phyloP scores from a whole-genome alignment of 2,888 invertebrate species.

The Bugula neritina region DNA sequence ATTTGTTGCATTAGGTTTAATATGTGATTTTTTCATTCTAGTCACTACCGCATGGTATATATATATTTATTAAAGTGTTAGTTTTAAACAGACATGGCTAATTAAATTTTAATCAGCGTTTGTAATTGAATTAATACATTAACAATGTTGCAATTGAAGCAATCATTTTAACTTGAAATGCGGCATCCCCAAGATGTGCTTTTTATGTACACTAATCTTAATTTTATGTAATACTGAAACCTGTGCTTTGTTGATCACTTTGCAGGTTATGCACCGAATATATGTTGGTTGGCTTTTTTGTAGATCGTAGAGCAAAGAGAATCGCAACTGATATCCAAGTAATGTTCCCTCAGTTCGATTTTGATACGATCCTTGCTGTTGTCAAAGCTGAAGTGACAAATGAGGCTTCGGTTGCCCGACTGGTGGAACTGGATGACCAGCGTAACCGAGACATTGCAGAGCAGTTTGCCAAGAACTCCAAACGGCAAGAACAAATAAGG shows the following conservation, averaged over 20 bases:
- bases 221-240: too few species aligned
- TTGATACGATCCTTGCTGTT: not conserved
- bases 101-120: too few species aligned
- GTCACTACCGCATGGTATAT: too few species aligned
- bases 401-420: not conserved
- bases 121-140: too few species aligned
- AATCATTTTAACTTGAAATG: not conserved
- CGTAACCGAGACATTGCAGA: not conserved
- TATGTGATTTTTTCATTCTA: too few species aligned
- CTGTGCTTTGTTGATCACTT: too few species aligned
- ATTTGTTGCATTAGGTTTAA: too few species aligned
- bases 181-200: not conserved
- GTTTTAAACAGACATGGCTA: too few species aligned
- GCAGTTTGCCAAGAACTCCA: not conserved
- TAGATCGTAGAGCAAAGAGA: slow-evolving; percentile 11
- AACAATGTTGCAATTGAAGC: too few species aligned
- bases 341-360: not conserved
- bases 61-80: too few species aligned
- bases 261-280: too few species aligned
- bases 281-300: too few species aligned
- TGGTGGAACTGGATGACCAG: slow-evolving; percentile 3
- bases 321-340: slow-evolving; percentile 3
- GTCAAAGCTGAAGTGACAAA: slow-evolving; percentile 13
- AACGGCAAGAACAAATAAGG: not conserved
- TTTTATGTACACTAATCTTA: not conserved